A percentile compares a stretch with the other conserved stretches of the same genome.
Conservation (phyloP, 2,888 invertebrate genomes). For the Troides oblongomaculatus region DNA sequence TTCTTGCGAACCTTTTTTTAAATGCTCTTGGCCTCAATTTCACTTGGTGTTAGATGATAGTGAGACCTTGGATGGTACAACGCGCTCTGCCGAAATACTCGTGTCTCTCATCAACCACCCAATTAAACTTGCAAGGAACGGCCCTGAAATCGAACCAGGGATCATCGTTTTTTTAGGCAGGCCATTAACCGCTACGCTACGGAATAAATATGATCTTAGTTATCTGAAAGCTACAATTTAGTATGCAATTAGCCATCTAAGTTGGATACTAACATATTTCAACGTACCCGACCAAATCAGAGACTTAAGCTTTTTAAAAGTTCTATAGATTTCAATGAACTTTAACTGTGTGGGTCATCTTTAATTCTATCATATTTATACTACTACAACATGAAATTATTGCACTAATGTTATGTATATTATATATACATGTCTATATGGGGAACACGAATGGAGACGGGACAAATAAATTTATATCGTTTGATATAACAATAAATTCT, state of each 20-base stretch:
- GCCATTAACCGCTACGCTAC: not conserved
- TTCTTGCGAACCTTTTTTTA: not conserved
- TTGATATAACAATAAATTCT: constrained; percentile 14
- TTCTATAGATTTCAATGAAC: too few relatives aligned
- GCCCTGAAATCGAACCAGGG: not conserved
- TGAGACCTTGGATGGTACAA: not conserved
- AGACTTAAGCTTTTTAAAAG: too few relatives aligned
- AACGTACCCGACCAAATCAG: too few relatives aligned
- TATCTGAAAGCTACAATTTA: too few relatives aligned
- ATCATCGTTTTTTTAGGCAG: not conserved
- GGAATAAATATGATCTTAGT: not conserved
- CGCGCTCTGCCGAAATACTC: not conserved
- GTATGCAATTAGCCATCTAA: too few relatives aligned
- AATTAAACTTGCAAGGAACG: not conserved
- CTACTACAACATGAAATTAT: not conserved
- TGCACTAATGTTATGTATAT: not conserved
- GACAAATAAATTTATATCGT: constrained; percentile 16
- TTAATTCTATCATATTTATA: not conserved
- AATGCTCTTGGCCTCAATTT: not conserved
- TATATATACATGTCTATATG: not conserved
- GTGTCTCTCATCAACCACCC: not conserved
- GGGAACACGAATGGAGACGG: constrained; percentile 18
- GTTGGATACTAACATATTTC: too few relatives aligned
- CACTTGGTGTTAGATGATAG: not conserved
- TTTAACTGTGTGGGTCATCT: too few relatives aligned